These are phyloP conservation scores for Dendroctonus valens DNA, from an alignment of 1,140 invertebrate genomes.

Conservation along the genomic window DNA sequence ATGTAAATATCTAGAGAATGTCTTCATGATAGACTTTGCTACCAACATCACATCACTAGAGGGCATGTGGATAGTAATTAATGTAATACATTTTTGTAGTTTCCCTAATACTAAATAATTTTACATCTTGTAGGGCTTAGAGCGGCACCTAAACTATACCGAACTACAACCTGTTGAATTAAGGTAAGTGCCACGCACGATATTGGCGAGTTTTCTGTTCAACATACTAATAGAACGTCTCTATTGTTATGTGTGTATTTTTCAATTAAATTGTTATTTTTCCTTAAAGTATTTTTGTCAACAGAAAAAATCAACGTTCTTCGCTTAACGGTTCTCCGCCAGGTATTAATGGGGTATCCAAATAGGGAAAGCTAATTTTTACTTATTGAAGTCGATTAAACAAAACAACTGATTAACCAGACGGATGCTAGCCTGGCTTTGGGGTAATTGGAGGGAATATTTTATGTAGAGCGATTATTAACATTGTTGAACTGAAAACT, in stretches of 20 bases:
- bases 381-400: slow-evolving; percentile 6
- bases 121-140: slow-evolving; percentile 21
- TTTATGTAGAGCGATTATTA: background rate
- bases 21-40: background rate
- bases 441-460: background rate
- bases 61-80: no score
- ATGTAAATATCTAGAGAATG: background rate
- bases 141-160: slow-evolving; percentile 27
- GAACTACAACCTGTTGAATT: slow-evolving; percentile 19
- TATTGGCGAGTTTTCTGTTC: background rate
- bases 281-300: slow-evolving; percentile 7
- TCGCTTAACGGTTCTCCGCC: slow-evolving; percentile 20
- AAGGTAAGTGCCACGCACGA: slow-evolving; percentile 12
- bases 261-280: slow-evolving; percentile 4
- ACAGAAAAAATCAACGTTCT: slow-evolving; percentile 19
- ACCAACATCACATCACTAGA: no score
- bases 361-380: slow-evolving; percentile 21
- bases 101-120: background rate
- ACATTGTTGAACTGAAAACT: background rate
- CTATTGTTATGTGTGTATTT: background rate
- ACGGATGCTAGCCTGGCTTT: background rate
- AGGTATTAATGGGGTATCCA: slow-evolving; percentile 18
- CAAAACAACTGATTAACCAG: slow-evolving; percentile 11
- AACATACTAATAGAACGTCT: no score
- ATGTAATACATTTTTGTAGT: background rate